phyloP scores from a whole-genome alignment of 2,888 invertebrate species.

The Catocala fraxini region DNA sequence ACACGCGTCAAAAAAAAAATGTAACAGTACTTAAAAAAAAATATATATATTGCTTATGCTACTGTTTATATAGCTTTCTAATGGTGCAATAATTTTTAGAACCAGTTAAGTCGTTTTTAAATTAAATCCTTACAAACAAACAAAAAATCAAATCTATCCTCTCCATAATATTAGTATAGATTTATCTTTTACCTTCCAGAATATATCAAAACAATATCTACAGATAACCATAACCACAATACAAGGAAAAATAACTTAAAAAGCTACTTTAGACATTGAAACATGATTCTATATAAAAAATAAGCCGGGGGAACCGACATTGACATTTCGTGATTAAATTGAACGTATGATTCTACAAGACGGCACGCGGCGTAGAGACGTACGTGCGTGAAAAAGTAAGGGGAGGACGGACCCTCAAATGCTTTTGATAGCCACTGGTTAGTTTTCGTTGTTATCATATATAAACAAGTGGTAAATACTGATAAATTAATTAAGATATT shows the following conservation, averaged over 20 bases:
- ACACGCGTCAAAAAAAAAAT: too few species aligned
- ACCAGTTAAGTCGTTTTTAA: too few species aligned
- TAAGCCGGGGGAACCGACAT: slow-evolving; percentile 20
- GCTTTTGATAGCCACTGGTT: slow-evolving; percentile 29
- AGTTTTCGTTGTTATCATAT: slow-evolving; percentile 20
- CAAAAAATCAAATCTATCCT: too few species aligned
- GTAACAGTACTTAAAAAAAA: too few species aligned
- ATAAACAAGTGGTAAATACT: slow-evolving; percentile 36
- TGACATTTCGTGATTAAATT: slow-evolving; percentile 43
- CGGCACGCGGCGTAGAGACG: slow-evolving; percentile 4
- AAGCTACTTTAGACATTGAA: neutral
- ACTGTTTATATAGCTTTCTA: too few species aligned
- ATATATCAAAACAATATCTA: too few species aligned
- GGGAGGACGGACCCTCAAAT: slow-evolving; percentile 9
- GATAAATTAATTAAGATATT: neutral
- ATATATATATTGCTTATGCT: too few species aligned
- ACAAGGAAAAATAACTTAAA: neutral
- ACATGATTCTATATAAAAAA: slow-evolving; percentile 7
- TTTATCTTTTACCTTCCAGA: too few species aligned
- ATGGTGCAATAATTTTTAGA: too few species aligned
- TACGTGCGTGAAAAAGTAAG: slow-evolving; percentile 42
- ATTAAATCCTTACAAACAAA: too few species aligned
- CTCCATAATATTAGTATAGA: too few species aligned
- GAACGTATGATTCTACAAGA: slow-evolving; percentile 35
- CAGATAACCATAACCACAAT: neutral